Evolutionary conservation across 2,113 vertebrate genomes (phyloP).

Genomic region (Poeciliopsis retropinna): DNA sequence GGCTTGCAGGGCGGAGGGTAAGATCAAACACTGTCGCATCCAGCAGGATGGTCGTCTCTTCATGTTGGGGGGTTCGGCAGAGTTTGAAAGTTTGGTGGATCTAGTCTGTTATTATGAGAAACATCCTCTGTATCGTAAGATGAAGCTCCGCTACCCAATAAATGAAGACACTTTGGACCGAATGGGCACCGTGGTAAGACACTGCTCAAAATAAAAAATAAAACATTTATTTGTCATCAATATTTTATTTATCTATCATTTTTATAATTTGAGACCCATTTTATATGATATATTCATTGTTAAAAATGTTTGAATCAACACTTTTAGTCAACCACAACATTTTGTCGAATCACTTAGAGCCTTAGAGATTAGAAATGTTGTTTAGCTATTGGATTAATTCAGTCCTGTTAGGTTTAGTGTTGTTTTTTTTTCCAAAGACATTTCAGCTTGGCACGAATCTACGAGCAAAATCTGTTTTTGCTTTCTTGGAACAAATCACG

Average conservation of each 20-base stretch:
- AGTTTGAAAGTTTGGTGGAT: slow-evolving; percentile 88
- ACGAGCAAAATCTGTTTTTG: not conserved
- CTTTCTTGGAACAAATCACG: not conserved
- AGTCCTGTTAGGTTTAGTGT: no score
- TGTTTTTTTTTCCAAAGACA: no score
- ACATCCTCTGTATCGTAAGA: slow-evolving; percentile 88
- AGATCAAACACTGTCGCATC: slow-evolving; percentile 91
- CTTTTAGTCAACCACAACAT: not conserved
- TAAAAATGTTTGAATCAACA: not conserved
- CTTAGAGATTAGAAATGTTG: not conserved
- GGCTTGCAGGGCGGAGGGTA: slow-evolving; percentile 83
- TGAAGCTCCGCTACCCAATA: slow-evolving; percentile 89
- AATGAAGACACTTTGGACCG: slow-evolving; percentile 89
- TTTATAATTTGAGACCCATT: not conserved
- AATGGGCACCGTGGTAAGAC: slow-evolving; percentile 83
- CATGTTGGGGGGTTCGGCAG: slow-evolving; percentile 87
- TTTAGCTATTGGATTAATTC: not conserved
- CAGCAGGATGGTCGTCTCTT: slow-evolving; percentile 89
- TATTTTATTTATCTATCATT: not conserved
- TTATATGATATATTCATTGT: not conserved
- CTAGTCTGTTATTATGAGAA: slow-evolving; percentile 88
- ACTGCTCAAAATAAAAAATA: no score
- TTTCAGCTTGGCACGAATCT: no score
- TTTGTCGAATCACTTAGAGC: not conserved
- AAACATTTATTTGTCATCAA: not conserved